These are phyloP conservation scores for Junco hyemalis DNA, from an alignment of 2,113 vertebrate species.

Conservation along the genomic window DNA sequence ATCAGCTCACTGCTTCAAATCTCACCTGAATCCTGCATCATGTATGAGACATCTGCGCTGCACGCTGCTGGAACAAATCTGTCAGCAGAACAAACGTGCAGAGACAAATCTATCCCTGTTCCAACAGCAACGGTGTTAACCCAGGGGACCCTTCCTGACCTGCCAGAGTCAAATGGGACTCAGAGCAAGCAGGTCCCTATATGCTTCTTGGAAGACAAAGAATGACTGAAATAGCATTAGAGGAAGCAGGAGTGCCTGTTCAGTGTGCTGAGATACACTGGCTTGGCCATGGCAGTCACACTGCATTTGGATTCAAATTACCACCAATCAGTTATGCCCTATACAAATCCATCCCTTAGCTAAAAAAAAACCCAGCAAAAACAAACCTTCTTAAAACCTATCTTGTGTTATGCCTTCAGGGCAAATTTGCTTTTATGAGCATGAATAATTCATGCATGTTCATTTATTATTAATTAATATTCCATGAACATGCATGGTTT, in stretches of 20 bases:
- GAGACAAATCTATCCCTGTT: slow-evolving; percentile 52
- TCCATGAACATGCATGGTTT: slow-evolving; percentile 71
- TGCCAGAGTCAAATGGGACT: neutral
- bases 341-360: neutral
- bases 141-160: neutral
- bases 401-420: slow-evolving; percentile 65
- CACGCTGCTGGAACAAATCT: slow-evolving; percentile 52
- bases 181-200: slow-evolving; percentile 11
- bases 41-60: slow-evolving; percentile 52
- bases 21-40: slow-evolving; percentile 61
- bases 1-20: neutral
- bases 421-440: slow-evolving; percentile 71
- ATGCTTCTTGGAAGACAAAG: slow-evolving; percentile 16
- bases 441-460: slow-evolving; percentile 69
- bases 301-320: slow-evolving; percentile 2
- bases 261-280: neutral
- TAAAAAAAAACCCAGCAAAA: neutral
- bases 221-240: neutral
- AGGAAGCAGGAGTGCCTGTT: neutral
- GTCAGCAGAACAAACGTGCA: slow-evolving; percentile 20
- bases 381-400: slow-evolving; percentile 23
- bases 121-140: slow-evolving; percentile 2
- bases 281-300: neutral
- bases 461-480: slow-evolving; percentile 75
- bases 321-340: slow-evolving; percentile 23